Evolutionary conservation across 2,113 vertebrate genomes (phyloP).

Genomic region (Opisthocomus hoazin): DNA sequence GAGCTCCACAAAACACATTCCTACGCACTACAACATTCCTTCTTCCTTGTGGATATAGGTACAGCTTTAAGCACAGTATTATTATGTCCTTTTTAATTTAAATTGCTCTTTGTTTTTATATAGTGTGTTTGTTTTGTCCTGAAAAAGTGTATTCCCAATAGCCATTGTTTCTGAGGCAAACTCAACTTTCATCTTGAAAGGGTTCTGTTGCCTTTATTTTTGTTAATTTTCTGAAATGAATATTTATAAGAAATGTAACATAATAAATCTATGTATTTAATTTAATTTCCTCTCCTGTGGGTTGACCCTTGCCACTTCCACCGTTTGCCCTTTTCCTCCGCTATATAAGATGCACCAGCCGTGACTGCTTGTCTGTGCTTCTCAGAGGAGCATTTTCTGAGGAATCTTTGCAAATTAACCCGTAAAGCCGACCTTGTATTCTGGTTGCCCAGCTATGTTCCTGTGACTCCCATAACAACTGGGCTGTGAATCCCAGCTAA

Average conservation of each 20-base stretch:
- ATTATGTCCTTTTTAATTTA: background rate
- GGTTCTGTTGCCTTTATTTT: background rate
- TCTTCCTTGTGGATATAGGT: background rate
- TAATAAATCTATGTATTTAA: conserved; percentile 30
- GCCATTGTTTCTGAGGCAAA: background rate
- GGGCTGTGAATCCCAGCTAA: background rate
- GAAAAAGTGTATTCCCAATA: background rate
- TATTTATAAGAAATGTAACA: background rate
- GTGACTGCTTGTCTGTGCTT: background rate
- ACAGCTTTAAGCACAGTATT: background rate
- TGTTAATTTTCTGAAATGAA: background rate
- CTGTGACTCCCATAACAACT: background rate
- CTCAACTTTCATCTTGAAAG: background rate
- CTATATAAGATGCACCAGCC: background rate
- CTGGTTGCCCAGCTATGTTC: background rate
- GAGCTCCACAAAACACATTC: background rate
- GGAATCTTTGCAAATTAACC: background rate
- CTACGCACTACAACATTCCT: background rate
- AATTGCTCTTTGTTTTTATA: background rate
- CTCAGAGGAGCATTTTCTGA: background rate
- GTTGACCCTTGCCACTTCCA: background rate
- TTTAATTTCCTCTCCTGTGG: background rate
- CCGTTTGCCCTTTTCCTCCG: background rate
- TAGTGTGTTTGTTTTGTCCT: background rate
- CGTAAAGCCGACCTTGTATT: background rate